These are phyloP conservation scores for Phalacrocorax brasilianus DNA, from an alignment of 2,113 vertebrate species.

Conservation along the genomic window DNA sequence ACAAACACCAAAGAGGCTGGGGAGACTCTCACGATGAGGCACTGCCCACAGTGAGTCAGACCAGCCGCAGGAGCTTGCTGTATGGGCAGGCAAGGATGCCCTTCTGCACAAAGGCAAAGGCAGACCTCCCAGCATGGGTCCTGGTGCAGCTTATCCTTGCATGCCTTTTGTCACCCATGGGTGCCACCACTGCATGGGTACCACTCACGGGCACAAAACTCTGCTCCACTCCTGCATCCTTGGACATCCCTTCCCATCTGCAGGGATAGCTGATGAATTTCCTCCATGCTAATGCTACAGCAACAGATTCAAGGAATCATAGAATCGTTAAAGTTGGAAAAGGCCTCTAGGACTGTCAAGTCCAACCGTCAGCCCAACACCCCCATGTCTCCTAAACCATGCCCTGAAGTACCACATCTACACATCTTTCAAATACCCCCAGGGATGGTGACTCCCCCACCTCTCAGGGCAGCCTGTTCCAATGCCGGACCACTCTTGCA, in stretches of 20 bases:
- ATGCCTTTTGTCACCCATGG: background rate
- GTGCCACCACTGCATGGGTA: background rate
- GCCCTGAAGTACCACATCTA: too few relatives aligned
- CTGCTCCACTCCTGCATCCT: background rate
- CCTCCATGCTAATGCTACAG: background rate
- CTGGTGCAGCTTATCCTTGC: rapidly evolving
- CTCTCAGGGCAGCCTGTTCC: too few relatives aligned
- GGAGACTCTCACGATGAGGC: background rate
- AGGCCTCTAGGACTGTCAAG: too few relatives aligned
- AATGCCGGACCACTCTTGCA: too few relatives aligned
- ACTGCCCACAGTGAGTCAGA: background rate
- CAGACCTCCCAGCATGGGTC: background rate
- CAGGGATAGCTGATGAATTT: background rate
- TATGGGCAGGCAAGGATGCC: background rate
- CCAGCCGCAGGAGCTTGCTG: rapidly evolving
- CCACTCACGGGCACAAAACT: background rate
- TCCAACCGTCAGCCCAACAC: too few relatives aligned
- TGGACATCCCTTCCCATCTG: background rate
- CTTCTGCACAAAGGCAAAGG: background rate
- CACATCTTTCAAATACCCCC: too few relatives aligned
- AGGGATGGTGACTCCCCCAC: too few relatives aligned
- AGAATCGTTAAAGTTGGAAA: too few relatives aligned
- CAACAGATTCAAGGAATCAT: background rate
- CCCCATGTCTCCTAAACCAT: too few relatives aligned
- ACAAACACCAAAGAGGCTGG: background rate